Conservation (phyloP, 2,888 invertebrate genomes). For the Thereva unica region DNA sequence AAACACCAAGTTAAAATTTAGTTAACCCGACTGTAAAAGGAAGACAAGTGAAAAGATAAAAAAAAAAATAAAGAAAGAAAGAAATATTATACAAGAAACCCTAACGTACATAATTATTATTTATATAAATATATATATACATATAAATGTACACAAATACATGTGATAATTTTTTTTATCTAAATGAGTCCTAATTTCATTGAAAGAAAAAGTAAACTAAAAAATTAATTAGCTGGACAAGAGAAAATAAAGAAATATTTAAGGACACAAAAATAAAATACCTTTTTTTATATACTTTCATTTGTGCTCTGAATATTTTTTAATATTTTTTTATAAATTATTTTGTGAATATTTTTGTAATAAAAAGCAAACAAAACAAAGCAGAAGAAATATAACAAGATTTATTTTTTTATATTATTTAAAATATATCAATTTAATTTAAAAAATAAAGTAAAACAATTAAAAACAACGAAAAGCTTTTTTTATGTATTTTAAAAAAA, state of each 20-base stretch:
- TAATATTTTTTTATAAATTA: constrained; percentile 17
- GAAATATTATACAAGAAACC: too few species aligned
- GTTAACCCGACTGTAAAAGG: constrained; percentile 39
- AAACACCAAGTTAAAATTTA: constrained; percentile 13
- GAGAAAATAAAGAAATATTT: too few species aligned
- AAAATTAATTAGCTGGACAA: too few species aligned
- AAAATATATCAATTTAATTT: too few species aligned
- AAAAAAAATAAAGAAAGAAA: too few species aligned
- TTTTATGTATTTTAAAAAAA: too few species aligned
- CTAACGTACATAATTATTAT: too few species aligned
- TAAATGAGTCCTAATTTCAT: constrained; percentile 38
- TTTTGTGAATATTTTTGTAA: constrained; percentile 17
- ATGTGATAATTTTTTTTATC: constrained; percentile 42
- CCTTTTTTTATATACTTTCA: constrained; percentile 26
- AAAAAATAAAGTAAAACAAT: too few species aligned
- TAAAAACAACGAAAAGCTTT: too few species aligned
- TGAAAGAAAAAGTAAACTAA: not conserved
- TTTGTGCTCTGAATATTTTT: constrained; percentile 24
- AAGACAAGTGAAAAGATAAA: not conserved
- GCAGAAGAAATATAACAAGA: too few species aligned
- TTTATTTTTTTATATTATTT: too few species aligned
- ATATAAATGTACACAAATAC: constrained; percentile 36
- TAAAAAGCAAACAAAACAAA: too few species aligned
- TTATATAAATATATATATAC: constrained; percentile 17
- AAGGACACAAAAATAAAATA: constrained; percentile 15